Evolutionary conservation across 2,888 invertebrate genomes (phyloP).

Genomic region (Tipula lateralis): DNA sequence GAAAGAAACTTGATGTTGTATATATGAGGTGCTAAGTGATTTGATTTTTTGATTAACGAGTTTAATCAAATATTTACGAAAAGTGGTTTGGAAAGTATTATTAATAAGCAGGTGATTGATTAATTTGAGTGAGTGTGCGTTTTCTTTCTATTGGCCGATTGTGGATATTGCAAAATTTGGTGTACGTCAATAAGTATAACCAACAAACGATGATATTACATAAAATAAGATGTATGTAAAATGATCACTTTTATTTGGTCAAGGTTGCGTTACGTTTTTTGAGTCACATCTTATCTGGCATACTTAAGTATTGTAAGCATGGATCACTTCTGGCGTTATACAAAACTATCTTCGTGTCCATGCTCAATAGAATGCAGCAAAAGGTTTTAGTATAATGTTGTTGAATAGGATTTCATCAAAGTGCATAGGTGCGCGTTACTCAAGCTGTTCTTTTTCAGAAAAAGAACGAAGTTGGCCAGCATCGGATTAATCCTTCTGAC

Average conservation of each 20-base stretch:
- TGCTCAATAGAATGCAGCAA: too few relatives aligned
- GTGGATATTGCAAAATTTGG: neutral
- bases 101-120: neutral
- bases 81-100: slow-evolving; percentile 9
- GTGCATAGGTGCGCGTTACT: too few relatives aligned
- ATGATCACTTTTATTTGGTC: neutral
- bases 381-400: too few relatives aligned
- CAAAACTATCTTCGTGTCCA: too few relatives aligned
- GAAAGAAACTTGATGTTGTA: neutral
- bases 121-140: neutral
- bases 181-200: neutral
- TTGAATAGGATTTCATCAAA: too few relatives aligned
- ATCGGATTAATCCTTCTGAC: too few relatives aligned
- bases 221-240: neutral
- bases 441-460: too few relatives aligned
- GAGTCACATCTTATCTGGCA: too few relatives aligned
- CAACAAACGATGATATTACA: neutral
- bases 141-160: neutral
- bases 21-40: neutral
- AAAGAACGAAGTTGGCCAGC: too few relatives aligned
- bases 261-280: neutral
- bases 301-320: too few relatives aligned
- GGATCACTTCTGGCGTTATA: too few relatives aligned
- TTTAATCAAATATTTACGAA: slow-evolving; percentile 11
- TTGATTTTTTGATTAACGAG: neutral